Conservation (phyloP, 2,888 invertebrate species). For the Drosophila emarginata region DNA sequence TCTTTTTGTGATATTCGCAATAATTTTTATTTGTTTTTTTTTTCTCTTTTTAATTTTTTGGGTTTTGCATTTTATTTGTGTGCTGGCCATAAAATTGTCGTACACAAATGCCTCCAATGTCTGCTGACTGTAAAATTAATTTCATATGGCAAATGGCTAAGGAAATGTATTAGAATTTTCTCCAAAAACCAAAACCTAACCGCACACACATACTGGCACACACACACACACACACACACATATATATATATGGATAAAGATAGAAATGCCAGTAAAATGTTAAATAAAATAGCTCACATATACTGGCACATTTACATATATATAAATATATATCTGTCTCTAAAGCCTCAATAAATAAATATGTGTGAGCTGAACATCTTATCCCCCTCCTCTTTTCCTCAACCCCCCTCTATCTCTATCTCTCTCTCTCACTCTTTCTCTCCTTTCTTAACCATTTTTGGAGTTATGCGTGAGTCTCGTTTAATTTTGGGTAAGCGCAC, state of each 20-base stretch:
- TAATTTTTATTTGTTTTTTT: not conserved
- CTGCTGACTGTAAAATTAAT: slow-evolving; percentile 56
- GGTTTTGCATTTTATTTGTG: not conserved
- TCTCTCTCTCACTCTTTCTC: no score
- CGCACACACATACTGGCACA: slow-evolving; percentile 15
- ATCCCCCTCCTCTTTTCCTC: not conserved
- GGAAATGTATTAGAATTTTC: slow-evolving; percentile 41
- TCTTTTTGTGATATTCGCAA: not conserved
- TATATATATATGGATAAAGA: not conserved
- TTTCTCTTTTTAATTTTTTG: not conserved
- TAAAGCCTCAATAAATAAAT: slow-evolving; percentile 64
- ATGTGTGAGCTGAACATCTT: slow-evolving; percentile 24
- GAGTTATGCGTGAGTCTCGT: slow-evolving; percentile 50
- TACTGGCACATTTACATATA: not conserved
- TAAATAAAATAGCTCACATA: slow-evolving; percentile 55
- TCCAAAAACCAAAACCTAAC: slow-evolving; percentile 18
- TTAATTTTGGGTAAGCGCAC: slow-evolving; percentile 72
- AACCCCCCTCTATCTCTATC: no score
- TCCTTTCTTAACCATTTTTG: not conserved
- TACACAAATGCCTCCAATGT: not conserved
- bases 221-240: not conserved
- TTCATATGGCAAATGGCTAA: slow-evolving; percentile 51
- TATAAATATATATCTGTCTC: slow-evolving; percentile 33
- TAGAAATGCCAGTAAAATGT: slow-evolving; percentile 41
- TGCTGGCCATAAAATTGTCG: slow-evolving; percentile 9